Percentiles rank a stretch among this genome's conserved stretches.
Conservation (phyloP, 1,140 invertebrate species). For the Schlechtendalia chinensis region DNA sequence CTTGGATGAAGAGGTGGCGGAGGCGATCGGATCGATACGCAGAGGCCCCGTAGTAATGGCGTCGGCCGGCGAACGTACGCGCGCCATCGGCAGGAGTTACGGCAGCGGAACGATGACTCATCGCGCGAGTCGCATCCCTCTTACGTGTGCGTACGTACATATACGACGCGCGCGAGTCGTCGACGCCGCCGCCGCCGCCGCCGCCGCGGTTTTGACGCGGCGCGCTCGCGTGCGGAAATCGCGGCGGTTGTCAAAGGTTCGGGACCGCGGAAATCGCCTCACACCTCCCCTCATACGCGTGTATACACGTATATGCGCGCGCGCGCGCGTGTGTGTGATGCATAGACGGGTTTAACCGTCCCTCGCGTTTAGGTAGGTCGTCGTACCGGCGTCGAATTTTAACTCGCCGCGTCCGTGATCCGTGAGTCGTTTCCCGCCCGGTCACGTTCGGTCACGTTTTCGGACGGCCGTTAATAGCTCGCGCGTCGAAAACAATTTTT, state of each 20-base stretch:
- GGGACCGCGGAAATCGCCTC: slow-evolving; percentile 11
- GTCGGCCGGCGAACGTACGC: slow-evolving; percentile 14
- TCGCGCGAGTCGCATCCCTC: slow-evolving; percentile 21
- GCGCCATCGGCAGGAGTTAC: slow-evolving; percentile 22
- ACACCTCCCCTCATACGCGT: too few relatives aligned
- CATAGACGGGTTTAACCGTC: too few relatives aligned
- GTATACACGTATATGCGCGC: too few relatives aligned
- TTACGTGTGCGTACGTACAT: background rate
- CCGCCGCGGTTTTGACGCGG: slow-evolving; percentile 2
- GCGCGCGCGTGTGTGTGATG: too few relatives aligned
- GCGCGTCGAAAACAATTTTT: too few relatives aligned
- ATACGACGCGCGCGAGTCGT: background rate
- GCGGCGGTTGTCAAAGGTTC: slow-evolving; percentile 49
- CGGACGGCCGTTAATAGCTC: too few relatives aligned
- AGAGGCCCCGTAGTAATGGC: slow-evolving; percentile 25
- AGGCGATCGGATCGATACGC: slow-evolving; percentile 35
- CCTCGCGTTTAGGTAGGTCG: too few relatives aligned
- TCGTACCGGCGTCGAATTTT: too few relatives aligned
- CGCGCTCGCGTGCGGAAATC: background rate
- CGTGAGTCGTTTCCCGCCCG: too few relatives aligned
- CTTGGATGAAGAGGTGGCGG: background rate
- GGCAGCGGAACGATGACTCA: slow-evolving; percentile 31
- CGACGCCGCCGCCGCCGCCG: background rate
- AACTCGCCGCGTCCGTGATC: too few relatives aligned
- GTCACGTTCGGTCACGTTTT: too few relatives aligned